A percentile compares a stretch with the other conserved stretches of the same genome.
phyloP scores from a whole-genome alignment of 1,140 invertebrate species.

The Drosophila varians region DNA sequence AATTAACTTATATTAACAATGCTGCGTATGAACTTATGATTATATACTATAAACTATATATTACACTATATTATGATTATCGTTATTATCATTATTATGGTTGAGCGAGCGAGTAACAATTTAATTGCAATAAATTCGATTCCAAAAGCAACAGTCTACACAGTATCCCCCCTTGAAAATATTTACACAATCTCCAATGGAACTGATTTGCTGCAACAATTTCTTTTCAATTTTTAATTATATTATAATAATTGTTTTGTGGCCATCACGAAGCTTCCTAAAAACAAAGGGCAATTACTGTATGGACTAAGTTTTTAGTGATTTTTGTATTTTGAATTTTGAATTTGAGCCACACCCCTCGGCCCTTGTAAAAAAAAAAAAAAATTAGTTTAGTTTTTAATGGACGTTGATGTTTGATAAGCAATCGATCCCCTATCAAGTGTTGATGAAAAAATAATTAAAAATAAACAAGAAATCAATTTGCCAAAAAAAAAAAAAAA shows the following conservation, averaged over 20 bases:
- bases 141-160: slow-evolving; percentile 5
- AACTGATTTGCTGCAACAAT: neutral
- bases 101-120: slow-evolving; percentile 24
- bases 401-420: slow-evolving; percentile 4
- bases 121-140: slow-evolving; percentile 40
- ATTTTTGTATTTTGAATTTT: slow-evolving; percentile 1
- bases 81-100: slow-evolving; percentile 45
- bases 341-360: slow-evolving; percentile 3
- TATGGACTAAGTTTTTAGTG: slow-evolving; percentile 23
- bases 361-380: slow-evolving; percentile 32
- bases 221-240: neutral
- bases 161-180: neutral
- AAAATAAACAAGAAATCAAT: neutral
- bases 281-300: slow-evolving; percentile 33
- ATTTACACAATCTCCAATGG: neutral
- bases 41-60: slow-evolving; percentile 74
- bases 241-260: no score
- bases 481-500: neutral
- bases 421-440: slow-evolving; percentile 14
- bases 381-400: slow-evolving; percentile 34
- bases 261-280: slow-evolving; percentile 27
- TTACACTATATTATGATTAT: slow-evolving; percentile 67
- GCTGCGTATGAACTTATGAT: slow-evolving; percentile 83
- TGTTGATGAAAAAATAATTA: neutral
- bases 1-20: slow-evolving; percentile 71